phyloP scores from a whole-genome alignment of 2,113 vertebrate species.

The Ia io region DNA sequence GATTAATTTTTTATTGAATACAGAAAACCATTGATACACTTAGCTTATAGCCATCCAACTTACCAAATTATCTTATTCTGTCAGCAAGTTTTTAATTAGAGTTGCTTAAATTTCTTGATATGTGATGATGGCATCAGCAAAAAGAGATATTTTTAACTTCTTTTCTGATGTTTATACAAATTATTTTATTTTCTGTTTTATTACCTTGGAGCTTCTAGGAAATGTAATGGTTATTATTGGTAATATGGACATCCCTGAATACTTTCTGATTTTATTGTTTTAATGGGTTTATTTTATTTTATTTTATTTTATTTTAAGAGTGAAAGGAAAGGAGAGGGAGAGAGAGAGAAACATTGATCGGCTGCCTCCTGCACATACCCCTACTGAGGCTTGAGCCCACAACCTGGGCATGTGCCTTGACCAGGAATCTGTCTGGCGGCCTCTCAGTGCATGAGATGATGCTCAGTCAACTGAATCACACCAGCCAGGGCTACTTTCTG shows the following conservation, averaged over 20 bases:
- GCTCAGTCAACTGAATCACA: background rate
- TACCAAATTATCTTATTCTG: background rate
- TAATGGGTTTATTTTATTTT: background rate
- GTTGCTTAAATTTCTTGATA: background rate
- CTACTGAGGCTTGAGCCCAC: background rate
- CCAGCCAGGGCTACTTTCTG: background rate
- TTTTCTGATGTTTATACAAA: background rate
- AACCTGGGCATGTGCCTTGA: background rate
- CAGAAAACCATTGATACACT: background rate
- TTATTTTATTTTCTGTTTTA: constrained; percentile 35
- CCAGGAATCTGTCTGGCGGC: background rate
- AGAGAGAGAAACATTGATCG: background rate
- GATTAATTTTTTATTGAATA: background rate
- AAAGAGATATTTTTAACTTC: background rate
- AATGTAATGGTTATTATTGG: background rate
- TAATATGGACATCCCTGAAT: background rate
- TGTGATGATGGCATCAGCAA: background rate
- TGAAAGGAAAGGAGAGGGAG: too few species aligned
- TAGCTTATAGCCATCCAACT: background rate
- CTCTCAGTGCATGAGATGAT: too few species aligned
- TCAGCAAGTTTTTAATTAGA: background rate
- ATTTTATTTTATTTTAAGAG: too few species aligned
- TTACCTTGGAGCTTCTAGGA: background rate
- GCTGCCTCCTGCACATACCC: background rate
- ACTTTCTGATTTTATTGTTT: background rate